Base-by-base conservation (phyloP, 92 coral and sea anemone genomes). In the Actinernus sp. region DNA sequence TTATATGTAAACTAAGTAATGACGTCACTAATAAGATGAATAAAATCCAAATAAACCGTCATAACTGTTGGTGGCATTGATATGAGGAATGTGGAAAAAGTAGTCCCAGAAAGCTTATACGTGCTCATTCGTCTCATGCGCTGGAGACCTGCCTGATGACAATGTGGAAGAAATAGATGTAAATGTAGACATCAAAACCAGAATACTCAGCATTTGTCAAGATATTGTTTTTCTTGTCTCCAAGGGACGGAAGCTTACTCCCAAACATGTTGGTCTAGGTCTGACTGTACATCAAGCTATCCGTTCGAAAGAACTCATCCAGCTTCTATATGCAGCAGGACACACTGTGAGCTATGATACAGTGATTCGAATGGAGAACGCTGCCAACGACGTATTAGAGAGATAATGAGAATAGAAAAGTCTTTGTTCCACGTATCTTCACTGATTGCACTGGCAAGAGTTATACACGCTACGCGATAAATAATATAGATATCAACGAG, bases 231-330 rank as follows among this genome's bases (percentile, higher is more conserved):
- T n/a, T n/a, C n/a, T n/a, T n/a, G n/a, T n/a, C n/a, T n/a, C n/a
- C n/a, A n/a, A n/a, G 65, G 73, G 58, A 32, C 66, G 69, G 1
- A 84, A 76, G 33, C 31, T 76, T 14, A 85, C 78, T 3, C 84
- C 87, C 3, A 80, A 79, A 55, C 84, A 79, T 44, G 16, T 85
- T 79, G 87, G 92, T 2, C 5, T 79, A 16, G 92, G 87, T 8
- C 83, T 79, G 5, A 79, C 93, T 29, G 34, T 87, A 34, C 93
- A 87, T 48, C 93, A 87, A 32, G 87, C 92, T 23, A 86, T 84
- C 18, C 31, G 88, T 2, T 86, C 92, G 17, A 76, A 74, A 72
- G 58, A 86, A 50, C 84, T 86, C 20, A 65, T 86, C 11, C 66
- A 85, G 17, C 71, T 78, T 38, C 29, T 85, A 14, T 73, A 71